These are phyloP conservation scores for Jaculus jaculus DNA, from an alignment of 2,113 vertebrate genomes.

Conservation along the genomic window DNA sequence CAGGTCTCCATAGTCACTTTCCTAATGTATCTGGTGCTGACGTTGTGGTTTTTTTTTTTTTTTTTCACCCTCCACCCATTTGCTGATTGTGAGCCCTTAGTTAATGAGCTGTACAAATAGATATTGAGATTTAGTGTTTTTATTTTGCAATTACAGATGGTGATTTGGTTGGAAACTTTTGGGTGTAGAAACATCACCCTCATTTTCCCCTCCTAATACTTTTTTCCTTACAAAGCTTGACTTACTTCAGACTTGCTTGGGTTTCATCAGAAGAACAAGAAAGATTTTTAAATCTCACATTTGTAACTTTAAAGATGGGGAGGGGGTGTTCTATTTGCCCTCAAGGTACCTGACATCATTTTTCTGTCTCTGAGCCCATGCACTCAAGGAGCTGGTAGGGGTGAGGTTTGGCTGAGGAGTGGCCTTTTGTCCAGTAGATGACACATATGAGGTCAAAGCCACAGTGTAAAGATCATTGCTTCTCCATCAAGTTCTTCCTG, in stretches of 20 bases:
- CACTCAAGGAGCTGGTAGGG: not conserved
- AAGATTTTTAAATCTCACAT: constrained; percentile 23
- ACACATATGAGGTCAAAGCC: constrained; percentile 57
- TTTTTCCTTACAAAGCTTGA: constrained; percentile 55
- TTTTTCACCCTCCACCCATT: not conserved
- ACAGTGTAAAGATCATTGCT: constrained; percentile 49
- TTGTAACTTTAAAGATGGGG: not conserved
- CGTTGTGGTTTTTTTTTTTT: not conserved
- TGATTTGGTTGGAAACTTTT: constrained; percentile 81
- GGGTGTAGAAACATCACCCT: constrained; percentile 71
- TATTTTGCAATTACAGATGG: constrained; percentile 81
- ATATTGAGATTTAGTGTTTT: constrained; percentile 82
- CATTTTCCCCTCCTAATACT: constrained; percentile 33
- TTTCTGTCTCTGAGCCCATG: not conserved
- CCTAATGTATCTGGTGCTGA: constrained; percentile 72
- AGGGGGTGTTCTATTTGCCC: not conserved
- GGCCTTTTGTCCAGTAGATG: constrained; percentile 53
- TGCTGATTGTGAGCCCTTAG: constrained; percentile 82
- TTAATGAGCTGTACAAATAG: constrained; percentile 85
- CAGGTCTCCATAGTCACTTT: constrained; percentile 77
- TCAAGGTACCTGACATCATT: not conserved
- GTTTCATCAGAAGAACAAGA: constrained; percentile 62
- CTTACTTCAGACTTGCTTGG: constrained; percentile 49
- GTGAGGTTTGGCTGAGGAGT: not conserved
- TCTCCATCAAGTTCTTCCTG: constrained; percentile 67